Conservation (phyloP, 2,888 invertebrate genomes). For the Habroteleia sp. region DNA sequence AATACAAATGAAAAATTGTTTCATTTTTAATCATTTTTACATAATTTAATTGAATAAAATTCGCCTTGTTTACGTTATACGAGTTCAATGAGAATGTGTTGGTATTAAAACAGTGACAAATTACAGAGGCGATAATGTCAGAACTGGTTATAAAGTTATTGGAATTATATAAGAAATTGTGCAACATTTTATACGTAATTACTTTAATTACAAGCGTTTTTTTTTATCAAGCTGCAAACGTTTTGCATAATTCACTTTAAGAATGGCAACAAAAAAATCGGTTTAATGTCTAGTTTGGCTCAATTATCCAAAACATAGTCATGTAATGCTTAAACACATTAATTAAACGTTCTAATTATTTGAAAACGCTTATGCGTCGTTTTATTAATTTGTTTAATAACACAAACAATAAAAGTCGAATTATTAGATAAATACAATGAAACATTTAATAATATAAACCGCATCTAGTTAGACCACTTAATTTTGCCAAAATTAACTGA, state of each 20-base stretch:
- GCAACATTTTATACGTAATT: constrained; percentile 8
- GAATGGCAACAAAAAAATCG: no score
- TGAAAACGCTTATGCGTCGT: no score
- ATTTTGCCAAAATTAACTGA: background rate
- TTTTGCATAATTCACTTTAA: no score
- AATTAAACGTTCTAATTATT: no score
- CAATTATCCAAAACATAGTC: no score
- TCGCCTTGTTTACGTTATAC: background rate
- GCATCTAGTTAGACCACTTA: background rate
- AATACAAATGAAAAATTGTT: no score
- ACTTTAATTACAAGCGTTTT: background rate
- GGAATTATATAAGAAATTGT: constrained; percentile 5
- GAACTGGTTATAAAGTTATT: constrained; percentile 1
- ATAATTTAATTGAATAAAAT: constrained; percentile 5
- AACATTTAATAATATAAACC: no score
- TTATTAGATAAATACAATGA: background rate
- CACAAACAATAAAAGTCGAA: background rate
- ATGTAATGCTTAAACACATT: no score
- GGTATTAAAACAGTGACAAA: constrained; percentile 1
- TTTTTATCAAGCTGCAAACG: no score
- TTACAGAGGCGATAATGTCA: background rate
- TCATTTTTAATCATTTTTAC: background rate
- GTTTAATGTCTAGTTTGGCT: no score
- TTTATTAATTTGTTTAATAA: no score
- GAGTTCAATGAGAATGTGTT: background rate